Percentiles rank a stretch among this genome's conserved stretches.
Evolutionary conservation across 2,113 vertebrate species (phyloP).

Genomic region (Xiphophorus hellerii): DNA sequence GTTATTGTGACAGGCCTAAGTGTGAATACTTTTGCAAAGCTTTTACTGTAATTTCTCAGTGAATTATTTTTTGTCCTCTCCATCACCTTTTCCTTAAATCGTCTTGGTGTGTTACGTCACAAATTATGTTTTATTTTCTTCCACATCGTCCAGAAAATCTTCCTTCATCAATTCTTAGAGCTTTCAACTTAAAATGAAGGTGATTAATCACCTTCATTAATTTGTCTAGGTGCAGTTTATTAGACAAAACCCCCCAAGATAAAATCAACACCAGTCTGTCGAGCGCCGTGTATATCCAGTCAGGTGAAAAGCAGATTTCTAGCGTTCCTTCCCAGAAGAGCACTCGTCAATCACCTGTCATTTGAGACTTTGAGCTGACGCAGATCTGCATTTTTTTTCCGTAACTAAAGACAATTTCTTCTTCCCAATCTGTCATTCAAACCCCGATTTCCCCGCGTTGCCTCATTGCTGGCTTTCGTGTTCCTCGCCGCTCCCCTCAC

Average conservation of each 20-base stretch:
- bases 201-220: background rate
- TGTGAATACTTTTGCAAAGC: too few species aligned
- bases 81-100: too few species aligned
- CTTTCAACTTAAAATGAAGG: background rate
- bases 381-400: background rate
- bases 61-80: too few species aligned
- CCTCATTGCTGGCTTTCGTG: background rate
- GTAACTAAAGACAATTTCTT: background rate
- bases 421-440: background rate
- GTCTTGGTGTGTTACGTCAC: too few species aligned
- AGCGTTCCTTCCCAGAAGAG: slow-evolving; percentile 5
- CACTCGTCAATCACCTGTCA: slow-evolving; percentile 24
- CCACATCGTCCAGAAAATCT: too few species aligned
- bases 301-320: slow-evolving; percentile 19
- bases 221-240: background rate
- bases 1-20: too few species aligned
- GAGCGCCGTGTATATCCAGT: background rate
- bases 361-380: background rate
- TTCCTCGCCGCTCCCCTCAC: background rate
- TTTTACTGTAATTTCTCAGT: too few species aligned
- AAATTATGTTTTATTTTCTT: too few species aligned
- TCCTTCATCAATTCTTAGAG: too few species aligned
- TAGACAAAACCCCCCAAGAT: background rate
- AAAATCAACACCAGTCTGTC: background rate
- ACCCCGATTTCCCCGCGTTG: slow-evolving; percentile 8